Evolutionary conservation across 2,797 vertebrate species (phyloP), one percentile per base, ranked within the genome.

Genomic region (Nothura maculosa): DNA sequence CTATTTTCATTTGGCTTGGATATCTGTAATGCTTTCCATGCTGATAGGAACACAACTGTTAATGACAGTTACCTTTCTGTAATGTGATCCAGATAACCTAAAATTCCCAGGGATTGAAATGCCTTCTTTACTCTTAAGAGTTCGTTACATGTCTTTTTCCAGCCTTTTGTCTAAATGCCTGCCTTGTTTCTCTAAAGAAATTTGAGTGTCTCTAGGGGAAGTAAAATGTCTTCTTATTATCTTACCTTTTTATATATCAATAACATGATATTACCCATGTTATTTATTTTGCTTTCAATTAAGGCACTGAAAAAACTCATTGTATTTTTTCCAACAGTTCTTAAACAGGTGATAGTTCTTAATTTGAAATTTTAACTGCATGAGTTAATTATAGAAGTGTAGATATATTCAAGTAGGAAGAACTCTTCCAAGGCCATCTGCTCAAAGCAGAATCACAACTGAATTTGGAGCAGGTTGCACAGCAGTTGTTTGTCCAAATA

Each of bases 401-500:
- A 19, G 42, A 80, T 77, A 82, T 84, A 74, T 16, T 25, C 17
- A 27, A 16, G 61, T 80, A 58, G 32, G n/a, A 82, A 32, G 38
- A 61, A 43, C 28, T 87, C 86, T 85, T 61, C 30, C 40, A 68
- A 82, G 84, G 50, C n/a, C 40, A n/a, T 64, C 32, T 38, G 28
- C 68, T 94, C 22, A 82, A 85, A 92, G 81, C 36, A 93, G 68
- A 69, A 90, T 22, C 32, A 74, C 24, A 12, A 7, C n/a, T 70
- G 34, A 86, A 74, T 76, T 91, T 81, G 85, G 48, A 92, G 22
- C 45, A 85, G 40, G 20, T 77, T 87, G 32, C 66, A 89, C 4
- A n/a, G 45, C n/a, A 25, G 32, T 92, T 95, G 32, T 92, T 95
- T 91, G 54, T 68, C 79, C 76, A 75, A 70, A 32, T 34, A 9